Evolutionary conservation across 2,113 vertebrate species (phyloP).

Genomic region (Zingel zingel): DNA sequence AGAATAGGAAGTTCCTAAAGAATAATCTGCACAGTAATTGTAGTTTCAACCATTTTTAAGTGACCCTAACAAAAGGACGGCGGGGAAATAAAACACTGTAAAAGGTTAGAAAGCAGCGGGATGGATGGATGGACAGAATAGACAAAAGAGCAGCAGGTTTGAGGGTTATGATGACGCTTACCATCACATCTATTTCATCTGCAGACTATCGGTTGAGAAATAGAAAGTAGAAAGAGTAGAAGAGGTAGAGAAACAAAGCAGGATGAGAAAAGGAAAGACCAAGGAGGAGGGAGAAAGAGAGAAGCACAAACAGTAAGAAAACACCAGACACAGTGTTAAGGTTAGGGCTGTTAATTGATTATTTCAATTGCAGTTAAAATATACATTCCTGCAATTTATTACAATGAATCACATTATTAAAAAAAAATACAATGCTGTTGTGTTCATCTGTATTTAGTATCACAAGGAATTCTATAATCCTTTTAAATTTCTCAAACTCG

Average conservation of each 20-base stretch:
- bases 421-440: neutral
- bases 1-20: constrained; percentile 6
- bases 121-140: neutral
- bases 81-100: neutral
- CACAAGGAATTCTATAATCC: neutral
- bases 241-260: constrained; percentile 2
- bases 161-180: constrained; percentile 54
- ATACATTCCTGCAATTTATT: neutral
- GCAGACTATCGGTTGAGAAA: constrained; percentile 53
- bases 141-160: constrained; percentile 10
- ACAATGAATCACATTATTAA: neutral
- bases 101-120: neutral
- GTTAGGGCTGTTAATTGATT: neutral
- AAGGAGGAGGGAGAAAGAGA: neutral
- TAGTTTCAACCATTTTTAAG: neutral
- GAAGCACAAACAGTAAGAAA: neutral
- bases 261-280: neutral
- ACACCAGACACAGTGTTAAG: neutral
- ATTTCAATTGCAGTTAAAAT: neutral
- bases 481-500: neutral
- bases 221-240: constrained; percentile 8
- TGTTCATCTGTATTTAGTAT: neutral
- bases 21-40: constrained; percentile 16
- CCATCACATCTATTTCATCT: constrained; percentile 67
- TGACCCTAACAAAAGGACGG: constrained; percentile 7